Conservation (phyloP, 2,797 vertebrate species). For the Microhierax caerulescens region DNA sequence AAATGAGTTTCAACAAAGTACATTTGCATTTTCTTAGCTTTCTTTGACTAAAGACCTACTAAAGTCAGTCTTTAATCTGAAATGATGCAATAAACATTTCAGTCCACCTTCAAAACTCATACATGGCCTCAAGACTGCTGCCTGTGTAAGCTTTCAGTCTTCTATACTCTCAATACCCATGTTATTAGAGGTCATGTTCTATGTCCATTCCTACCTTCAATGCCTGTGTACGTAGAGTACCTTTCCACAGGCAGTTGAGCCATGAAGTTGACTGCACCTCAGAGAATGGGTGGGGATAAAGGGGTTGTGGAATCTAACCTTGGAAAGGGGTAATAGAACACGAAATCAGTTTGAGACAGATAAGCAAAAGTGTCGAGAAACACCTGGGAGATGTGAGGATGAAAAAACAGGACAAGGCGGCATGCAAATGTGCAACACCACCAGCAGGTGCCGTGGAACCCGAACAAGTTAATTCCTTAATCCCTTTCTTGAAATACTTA, state of each 20-base stretch:
- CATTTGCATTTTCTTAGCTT: background rate
- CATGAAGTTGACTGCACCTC: background rate
- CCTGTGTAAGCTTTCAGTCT: background rate
- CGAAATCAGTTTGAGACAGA: background rate
- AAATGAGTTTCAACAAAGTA: background rate
- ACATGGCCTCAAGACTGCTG: background rate
- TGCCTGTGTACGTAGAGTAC: too few species aligned
- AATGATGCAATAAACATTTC: background rate
- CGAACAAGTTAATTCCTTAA: background rate
- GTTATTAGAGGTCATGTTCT: background rate
- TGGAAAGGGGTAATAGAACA: background rate
- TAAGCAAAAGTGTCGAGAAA: background rate
- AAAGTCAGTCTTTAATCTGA: background rate
- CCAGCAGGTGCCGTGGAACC: background rate
- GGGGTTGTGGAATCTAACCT: background rate
- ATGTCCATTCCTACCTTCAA: background rate
- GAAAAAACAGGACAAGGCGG: background rate
- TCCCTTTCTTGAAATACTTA: background rate
- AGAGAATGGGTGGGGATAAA: background rate
- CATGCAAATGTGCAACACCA: background rate
- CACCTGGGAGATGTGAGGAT: background rate
- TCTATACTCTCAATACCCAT: background rate
- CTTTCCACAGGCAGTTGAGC: background rate
- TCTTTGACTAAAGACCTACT: background rate
- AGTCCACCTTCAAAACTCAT: background rate